Conservation (phyloP, 2,113 vertebrate genomes). For the Apodemus speciosus region DNA sequence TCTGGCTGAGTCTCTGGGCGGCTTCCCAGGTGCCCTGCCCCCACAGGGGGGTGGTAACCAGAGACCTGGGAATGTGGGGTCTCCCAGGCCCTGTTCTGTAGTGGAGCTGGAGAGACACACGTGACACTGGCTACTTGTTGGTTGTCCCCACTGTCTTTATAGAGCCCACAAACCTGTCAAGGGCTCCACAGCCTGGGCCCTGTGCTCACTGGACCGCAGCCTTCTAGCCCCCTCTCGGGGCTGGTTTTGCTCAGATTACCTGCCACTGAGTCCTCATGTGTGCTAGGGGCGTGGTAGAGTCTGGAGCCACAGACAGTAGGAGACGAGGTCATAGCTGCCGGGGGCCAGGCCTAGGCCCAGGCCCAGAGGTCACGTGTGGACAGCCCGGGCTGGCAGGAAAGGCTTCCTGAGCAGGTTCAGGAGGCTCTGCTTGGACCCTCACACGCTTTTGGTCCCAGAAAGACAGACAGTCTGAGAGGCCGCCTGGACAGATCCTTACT, state of each 20-base stretch:
- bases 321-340: background rate
- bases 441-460: background rate
- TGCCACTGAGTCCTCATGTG: background rate
- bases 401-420: background rate
- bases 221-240: background rate
- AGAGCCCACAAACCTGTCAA: too few species aligned
- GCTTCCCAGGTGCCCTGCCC: conserved; percentile 50
- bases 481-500: background rate
- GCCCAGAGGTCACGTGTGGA: background rate
- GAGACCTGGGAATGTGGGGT: background rate
- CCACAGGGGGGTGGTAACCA: background rate
- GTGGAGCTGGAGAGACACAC: background rate
- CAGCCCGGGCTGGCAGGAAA: background rate
- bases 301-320: background rate
- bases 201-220: background rate
- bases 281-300: background rate
- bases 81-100: background rate
- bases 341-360: background rate
- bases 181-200: background rate
- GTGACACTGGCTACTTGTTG: background rate
- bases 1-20: conserved; percentile 23
- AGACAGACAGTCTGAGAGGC: background rate
- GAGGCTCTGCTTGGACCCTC: background rate
- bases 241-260: background rate
- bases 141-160: background rate